Evolutionary conservation across 2,888 invertebrate genomes (phyloP).

Genomic region (Galeopsomyia nigrocyanea): DNA sequence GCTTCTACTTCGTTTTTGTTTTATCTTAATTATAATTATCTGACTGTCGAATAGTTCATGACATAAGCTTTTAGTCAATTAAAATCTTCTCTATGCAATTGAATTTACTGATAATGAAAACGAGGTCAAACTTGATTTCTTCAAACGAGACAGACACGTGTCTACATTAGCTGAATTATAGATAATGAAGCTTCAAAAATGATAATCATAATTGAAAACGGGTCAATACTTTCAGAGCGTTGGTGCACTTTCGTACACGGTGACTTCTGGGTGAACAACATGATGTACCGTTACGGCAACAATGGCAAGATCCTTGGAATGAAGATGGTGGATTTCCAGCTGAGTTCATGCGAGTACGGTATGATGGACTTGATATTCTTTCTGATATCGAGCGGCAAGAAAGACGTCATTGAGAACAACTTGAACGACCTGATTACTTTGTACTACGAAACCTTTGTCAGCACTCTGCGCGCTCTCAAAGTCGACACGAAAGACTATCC

Average conservation of each 20-base stretch:
- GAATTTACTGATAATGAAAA: too few relatives aligned
- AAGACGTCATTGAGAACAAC: conserved; percentile 58
- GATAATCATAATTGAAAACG: not conserved
- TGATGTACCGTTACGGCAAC: conserved; percentile 62
- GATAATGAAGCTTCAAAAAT: too few relatives aligned
- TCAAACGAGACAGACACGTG: too few relatives aligned
- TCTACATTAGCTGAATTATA: too few relatives aligned
- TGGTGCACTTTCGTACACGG: conserved; percentile 64
- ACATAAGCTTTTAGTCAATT: too few relatives aligned
- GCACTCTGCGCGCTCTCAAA: conserved; percentile 53
- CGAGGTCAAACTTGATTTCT: too few relatives aligned
- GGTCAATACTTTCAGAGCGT: conserved; percentile 51
- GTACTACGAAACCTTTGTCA: conserved; percentile 61
- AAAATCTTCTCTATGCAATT: too few relatives aligned
- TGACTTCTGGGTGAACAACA: conserved; percentile 68
- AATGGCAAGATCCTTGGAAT: conserved; percentile 53
- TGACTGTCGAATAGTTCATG: too few relatives aligned
- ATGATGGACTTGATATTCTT: conserved; percentile 65
- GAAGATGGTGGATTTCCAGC: conserved; percentile 67
- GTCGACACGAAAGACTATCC: conserved; percentile 54
- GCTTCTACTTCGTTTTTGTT: not conserved
- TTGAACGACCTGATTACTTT: conserved; percentile 59
- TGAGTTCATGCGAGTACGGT: conserved; percentile 59
- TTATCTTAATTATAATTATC: not conserved
- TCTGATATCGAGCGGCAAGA: conserved; percentile 61